These are phyloP conservation scores for Tonatia bakeri DNA, from an alignment of 2,113 vertebrate species.

Conservation along the genomic window DNA sequence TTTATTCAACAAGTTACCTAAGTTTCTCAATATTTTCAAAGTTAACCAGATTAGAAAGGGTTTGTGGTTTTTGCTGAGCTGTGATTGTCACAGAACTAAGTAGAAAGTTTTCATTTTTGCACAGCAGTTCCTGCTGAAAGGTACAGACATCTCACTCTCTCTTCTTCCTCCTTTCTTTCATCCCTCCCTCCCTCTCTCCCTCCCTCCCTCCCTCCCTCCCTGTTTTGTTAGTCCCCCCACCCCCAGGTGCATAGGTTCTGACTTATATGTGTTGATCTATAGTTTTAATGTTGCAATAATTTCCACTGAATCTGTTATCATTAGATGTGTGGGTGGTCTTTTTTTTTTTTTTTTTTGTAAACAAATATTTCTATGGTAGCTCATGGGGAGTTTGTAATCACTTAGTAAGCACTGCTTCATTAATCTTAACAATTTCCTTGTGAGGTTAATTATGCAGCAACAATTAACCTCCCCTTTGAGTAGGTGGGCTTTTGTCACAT, in stretches of 20 bases:
- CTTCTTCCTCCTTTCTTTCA: not conserved
- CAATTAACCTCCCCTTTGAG: conserved; percentile 66
- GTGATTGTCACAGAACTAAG: not conserved
- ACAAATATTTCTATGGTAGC: conserved; percentile 40
- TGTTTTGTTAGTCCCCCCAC: not conserved
- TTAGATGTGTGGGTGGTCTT: not conserved
- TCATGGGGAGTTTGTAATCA: conserved; percentile 45
- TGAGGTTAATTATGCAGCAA: conserved; percentile 52
- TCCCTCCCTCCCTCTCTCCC: too few relatives aligned
- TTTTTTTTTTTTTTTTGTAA: conserved; percentile 45
- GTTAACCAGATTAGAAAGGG: not conserved
- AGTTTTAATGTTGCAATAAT: not conserved
- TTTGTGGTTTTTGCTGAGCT: not conserved
- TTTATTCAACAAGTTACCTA: not conserved
- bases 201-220: accelerated
- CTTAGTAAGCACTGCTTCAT: conserved; percentile 48
- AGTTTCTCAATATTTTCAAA: not conserved
- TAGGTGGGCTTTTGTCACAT: conserved; percentile 56
- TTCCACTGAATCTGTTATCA: not conserved
- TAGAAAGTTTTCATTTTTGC: not conserved
- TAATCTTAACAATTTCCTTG: conserved; percentile 65
- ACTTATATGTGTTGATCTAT: not conserved
- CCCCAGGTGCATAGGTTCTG: not conserved
- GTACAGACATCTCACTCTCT: not conserved
- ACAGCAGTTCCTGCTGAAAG: not conserved